Evolutionary conservation across 2,888 invertebrate genomes (phyloP), one percentile per base, ranked within the genome.

Genomic region (Coelinius sp.): DNA sequence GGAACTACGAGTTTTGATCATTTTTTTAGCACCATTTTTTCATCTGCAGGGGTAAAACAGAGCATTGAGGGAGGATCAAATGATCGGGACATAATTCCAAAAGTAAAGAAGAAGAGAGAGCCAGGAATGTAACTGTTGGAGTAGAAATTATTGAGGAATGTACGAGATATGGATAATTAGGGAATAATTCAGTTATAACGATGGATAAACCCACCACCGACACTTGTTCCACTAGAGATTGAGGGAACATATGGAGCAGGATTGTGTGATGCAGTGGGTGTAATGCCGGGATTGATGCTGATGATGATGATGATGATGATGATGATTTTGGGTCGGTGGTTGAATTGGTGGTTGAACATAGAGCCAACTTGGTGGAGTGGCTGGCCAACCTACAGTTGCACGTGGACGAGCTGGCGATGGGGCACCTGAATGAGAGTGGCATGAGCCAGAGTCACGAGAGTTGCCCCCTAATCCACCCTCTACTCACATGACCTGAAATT

Each of bases 401-500:
- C 68, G 64, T 27, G 72, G 72, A 63, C 72, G 72, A 24, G 76
- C 71, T 46, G 65, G 76, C 44, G 64, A 66, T n/a, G 69, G 52
- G 44, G 65, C 46, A 22, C 31, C 52, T 62, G 46, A 25, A 25
- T 49, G 46, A 10, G 52, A 71, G n/a, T 71, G 71, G 41, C 46
- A 38, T 46, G 67, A 63, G 17, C 59, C 63, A 24, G 10, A 35
- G 31, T 41, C 31, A 17, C 64, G 49, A 41, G 31, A 81, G 75
- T 82, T 83, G 76, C 73, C 77, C 71, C 86, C 84, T 79, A 88
- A 84, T 81, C 88, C 88, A 83, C 88, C 88, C 88, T 89, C 89
- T 82, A 89, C 89, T 89, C 89, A 89, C 89, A 89, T 89, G 80
- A 89, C 89, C 89, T 90, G 83, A 69, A 49, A 49, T 17, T 14